These are phyloP conservation scores for Corythornis leucogaster DNA, from an alignment of 2,797 vertebrate species.

Conservation along the genomic window DNA sequence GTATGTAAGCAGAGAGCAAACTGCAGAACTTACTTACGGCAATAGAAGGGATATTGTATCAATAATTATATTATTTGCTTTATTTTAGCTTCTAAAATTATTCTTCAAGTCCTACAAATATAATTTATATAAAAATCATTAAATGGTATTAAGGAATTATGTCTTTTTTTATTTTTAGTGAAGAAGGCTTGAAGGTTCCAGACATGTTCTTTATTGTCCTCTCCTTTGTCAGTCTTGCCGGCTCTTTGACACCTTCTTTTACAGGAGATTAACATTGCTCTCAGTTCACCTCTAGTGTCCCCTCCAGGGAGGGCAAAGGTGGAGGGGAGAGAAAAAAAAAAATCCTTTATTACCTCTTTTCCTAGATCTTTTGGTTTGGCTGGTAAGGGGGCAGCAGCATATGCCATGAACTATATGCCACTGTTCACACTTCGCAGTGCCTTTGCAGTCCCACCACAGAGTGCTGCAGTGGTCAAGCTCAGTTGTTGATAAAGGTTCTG, in stretches of 20 bases:
- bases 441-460: background rate
- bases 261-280: background rate
- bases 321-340: background rate
- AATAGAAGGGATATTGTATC: background rate
- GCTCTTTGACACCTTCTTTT: background rate
- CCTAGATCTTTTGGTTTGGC: background rate
- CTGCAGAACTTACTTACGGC: background rate
- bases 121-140: background rate
- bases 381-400: background rate
- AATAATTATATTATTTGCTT: background rate
- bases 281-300: background rate
- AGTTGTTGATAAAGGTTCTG: background rate
- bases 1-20: background rate
- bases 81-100: background rate
- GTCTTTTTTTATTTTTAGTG: background rate
- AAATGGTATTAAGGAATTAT: background rate
- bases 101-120: background rate
- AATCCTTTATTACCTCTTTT: background rate
- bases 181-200: background rate
- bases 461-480: accelerated
- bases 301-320: background rate
- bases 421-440: background rate
- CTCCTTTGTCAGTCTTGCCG: background rate
- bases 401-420: background rate
- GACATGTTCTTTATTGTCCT: background rate